Conservation (phyloP, 2,888 invertebrate species). For the Nephrotoma appendiculata region DNA sequence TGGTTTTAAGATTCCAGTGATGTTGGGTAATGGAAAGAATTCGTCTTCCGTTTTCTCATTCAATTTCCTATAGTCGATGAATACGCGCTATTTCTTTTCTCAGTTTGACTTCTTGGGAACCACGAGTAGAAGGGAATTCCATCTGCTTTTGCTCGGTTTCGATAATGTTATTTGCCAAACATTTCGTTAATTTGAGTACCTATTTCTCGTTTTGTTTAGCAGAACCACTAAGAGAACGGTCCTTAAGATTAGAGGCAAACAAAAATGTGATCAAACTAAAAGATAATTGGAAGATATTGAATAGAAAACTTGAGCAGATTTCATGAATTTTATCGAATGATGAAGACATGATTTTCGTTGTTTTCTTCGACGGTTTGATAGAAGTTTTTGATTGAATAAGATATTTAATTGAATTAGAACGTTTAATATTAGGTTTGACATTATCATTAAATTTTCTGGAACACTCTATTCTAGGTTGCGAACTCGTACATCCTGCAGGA, state of each 20-base stretch:
- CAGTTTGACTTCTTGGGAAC: conserved; percentile 17
- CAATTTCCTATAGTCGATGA: conserved; percentile 15
- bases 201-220: conserved; percentile 8
- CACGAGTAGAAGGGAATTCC: conserved; percentile 15
- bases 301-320: background rate
- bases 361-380: background rate
- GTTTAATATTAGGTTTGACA: background rate
- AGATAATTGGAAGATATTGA: background rate
- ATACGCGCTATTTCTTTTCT: conserved; percentile 16
- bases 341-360: background rate
- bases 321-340: background rate
- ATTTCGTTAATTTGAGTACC: conserved; percentile 11
- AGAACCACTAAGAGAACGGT: background rate
- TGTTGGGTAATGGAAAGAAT: conserved; percentile 15
- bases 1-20: conserved; percentile 11
- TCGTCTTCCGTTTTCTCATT: conserved; percentile 14
- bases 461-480: background rate
- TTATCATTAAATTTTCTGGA: background rate
- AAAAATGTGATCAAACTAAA: background rate
- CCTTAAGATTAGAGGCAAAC: background rate
- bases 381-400: background rate
- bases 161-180: background rate
- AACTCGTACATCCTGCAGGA: background rate
- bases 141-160: conserved; percentile 10
- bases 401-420: background rate